Evolutionary conservation across 2,113 vertebrate species (phyloP).

Genomic region (Argyrosomus japonicus): DNA sequence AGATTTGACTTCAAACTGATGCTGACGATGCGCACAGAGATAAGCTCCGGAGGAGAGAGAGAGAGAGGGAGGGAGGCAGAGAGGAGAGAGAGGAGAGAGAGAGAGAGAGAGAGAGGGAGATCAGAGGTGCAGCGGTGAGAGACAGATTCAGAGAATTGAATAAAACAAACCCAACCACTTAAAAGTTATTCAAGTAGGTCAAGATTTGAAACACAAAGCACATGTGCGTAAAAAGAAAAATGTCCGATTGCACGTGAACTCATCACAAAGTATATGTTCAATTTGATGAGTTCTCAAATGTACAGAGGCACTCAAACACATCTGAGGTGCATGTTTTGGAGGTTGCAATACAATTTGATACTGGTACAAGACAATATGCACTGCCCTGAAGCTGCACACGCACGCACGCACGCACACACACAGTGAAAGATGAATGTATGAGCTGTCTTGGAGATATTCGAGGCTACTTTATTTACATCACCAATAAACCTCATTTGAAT

Average conservation of each 20-base stretch:
- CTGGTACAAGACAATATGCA: neutral
- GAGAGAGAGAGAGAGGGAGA: constrained; percentile 27
- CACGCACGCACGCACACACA: neutral
- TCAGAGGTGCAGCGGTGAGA: constrained; percentile 32
- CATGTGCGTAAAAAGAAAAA: neutral
- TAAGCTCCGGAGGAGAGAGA: constrained; percentile 72
- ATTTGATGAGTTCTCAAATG: neutral
- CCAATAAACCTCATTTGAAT: neutral
- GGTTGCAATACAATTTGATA: neutral
- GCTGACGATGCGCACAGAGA: constrained; percentile 82
- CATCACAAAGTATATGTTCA: neutral
- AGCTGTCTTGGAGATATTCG: neutral
- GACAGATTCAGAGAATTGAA: constrained; percentile 35
- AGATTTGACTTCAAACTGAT: constrained; percentile 80
- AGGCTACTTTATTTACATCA: neutral
- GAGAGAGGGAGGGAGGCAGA: neutral
- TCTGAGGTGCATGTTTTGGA: neutral
- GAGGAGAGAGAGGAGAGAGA: constrained; percentile 13
- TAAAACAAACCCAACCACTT: constrained; percentile 33
- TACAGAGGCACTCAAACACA: neutral
- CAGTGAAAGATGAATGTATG: neutral
- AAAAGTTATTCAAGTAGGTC: constrained; percentile 66
- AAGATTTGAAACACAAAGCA: constrained; percentile 15
- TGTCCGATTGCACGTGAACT: neutral
- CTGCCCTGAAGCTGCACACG: neutral